Evolutionary conservation across 2,797 vertebrate genomes (phyloP).

Genomic region (Sebastes itinus): DNA sequence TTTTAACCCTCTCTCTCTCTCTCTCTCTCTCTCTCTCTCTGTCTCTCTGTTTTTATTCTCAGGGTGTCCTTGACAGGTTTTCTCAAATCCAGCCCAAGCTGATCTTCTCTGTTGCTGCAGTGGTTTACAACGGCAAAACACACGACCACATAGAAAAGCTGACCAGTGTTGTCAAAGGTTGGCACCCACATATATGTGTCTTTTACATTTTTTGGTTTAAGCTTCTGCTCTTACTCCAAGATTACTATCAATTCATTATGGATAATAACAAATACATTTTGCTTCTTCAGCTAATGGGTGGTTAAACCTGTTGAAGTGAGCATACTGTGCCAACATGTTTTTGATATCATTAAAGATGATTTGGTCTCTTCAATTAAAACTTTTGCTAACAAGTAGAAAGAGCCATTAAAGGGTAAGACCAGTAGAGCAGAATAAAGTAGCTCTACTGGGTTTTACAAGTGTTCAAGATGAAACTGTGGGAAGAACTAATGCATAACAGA

Average conservation of each 20-base stretch:
- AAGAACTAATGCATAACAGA: neutral
- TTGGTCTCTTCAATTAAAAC: neutral
- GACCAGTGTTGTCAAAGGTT: conserved; percentile 93
- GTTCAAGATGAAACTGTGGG: neutral
- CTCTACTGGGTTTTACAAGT: neutral
- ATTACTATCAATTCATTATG: neutral
- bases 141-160: conserved; percentile 95
- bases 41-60: neutral
- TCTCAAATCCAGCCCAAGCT: conserved; percentile 97
- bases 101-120: conserved; percentile 94
- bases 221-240: neutral
- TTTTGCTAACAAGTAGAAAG: neutral
- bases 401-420: neutral
- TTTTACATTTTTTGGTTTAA: neutral
- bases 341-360: neutral
- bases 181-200: neutral
- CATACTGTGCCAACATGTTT: too few species aligned
- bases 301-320: neutral
- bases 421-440: neutral
- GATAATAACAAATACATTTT: neutral
- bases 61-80: conserved; percentile 96
- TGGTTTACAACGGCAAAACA: conserved; percentile 93
- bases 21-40: neutral
- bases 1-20: neutral
- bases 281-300: neutral